phyloP scores from a whole-genome alignment of 2,888 invertebrate species.

The Spicauda simplicius region DNA sequence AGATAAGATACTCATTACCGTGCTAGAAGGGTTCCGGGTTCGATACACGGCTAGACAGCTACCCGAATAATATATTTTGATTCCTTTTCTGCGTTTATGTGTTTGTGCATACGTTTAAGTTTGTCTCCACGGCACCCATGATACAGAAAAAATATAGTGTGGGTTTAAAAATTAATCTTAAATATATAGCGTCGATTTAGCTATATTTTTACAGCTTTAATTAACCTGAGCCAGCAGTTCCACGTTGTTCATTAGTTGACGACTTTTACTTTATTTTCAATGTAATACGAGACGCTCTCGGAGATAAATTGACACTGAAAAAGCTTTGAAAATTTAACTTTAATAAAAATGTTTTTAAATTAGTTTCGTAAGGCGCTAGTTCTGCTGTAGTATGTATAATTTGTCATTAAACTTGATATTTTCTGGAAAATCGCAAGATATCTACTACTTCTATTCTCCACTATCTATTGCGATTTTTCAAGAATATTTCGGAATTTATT shows the following conservation, averaged over 20 bases:
- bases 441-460: too few relatives aligned
- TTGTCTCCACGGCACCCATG: too few relatives aligned
- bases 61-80: too few relatives aligned
- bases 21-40: too few relatives aligned
- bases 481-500: too few relatives aligned
- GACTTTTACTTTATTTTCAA: not conserved
- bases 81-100: too few relatives aligned
- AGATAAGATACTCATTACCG: too few relatives aligned
- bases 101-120: too few relatives aligned
- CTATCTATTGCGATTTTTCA: too few relatives aligned
- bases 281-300: not conserved
- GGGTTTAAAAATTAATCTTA: not conserved
- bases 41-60: too few relatives aligned
- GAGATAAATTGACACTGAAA: not conserved
- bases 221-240: conserved; percentile 7
- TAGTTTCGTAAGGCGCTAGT: not conserved
- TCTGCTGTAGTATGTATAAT: not conserved
- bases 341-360: not conserved
- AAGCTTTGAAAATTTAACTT: not conserved
- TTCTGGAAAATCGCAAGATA: not conserved
- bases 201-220: conserved; percentile 9
- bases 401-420: not conserved
- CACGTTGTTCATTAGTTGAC: not conserved
- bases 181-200: not conserved
- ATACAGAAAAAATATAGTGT: not conserved